phyloP scores from a whole-genome alignment of 2,888 invertebrate species.

The Eupithecia abbreviata region DNA sequence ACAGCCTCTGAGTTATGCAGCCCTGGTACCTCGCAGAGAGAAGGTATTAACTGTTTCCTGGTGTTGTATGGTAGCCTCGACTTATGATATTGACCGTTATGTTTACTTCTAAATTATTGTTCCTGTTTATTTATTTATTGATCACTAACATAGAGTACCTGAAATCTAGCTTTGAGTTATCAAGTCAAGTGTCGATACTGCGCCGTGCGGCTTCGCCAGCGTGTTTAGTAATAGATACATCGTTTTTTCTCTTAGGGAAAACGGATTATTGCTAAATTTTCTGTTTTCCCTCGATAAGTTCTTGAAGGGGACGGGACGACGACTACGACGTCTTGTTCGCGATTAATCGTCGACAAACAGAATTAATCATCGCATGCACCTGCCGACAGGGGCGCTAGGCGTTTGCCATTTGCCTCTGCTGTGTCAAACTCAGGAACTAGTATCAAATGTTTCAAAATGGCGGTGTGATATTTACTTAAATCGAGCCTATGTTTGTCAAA shows the following conservation, averaged over 20 bases:
- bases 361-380: constrained; percentile 1
- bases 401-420: neutral
- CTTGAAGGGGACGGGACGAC: neutral
- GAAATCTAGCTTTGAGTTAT: too few species aligned
- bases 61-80: neutral
- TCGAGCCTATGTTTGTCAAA: too few species aligned
- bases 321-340: constrained; percentile 1
- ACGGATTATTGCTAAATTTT: neutral
- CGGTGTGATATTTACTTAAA: neutral
- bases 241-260: too few species aligned
- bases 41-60: neutral
- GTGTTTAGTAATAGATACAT: too few species aligned
- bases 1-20: constrained; percentile 30
- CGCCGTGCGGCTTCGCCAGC: too few species aligned
- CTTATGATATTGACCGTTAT: neutral
- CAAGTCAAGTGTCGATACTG: too few species aligned
- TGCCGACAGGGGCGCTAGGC: neutral
- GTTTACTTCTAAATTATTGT: too few species aligned
- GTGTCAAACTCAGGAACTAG: neutral
- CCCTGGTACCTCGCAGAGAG: constrained; percentile 21
- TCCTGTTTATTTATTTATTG: too few species aligned
- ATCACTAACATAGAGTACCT: too few species aligned
- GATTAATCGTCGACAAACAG: constrained; percentile 7
- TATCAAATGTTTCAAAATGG: constrained; percentile 2
- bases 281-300: neutral